Evolutionary conservation across 2,797 vertebrate species (phyloP).

Genomic region (Antrozous pallidus): DNA sequence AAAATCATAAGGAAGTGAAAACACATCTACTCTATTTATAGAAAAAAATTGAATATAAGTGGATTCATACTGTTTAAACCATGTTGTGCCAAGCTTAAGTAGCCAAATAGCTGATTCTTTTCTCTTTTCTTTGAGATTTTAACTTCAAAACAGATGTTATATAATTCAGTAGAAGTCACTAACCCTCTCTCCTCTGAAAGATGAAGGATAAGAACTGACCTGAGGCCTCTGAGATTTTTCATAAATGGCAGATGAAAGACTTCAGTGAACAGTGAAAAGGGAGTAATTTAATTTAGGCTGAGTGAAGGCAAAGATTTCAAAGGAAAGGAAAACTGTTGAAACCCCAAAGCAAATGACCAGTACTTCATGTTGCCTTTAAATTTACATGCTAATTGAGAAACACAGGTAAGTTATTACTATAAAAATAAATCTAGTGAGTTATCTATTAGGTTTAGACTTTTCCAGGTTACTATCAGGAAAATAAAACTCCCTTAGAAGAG

Average conservation of each 20-base stretch:
- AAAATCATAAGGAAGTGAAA: neutral
- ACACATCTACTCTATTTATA: neutral
- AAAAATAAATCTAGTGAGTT: neutral
- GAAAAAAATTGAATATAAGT: neutral
- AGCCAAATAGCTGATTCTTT: neutral
- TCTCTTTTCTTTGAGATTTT: neutral
- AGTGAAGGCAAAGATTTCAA: conserved; percentile 54
- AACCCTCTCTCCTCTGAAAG: neutral
- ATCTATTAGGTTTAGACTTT: neutral
- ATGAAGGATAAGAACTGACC: neutral
- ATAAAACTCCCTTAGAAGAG: neutral
- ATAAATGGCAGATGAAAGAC: conserved; percentile 34
- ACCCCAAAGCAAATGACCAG: neutral
- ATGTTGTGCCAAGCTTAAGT: neutral
- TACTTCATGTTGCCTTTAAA: conserved; percentile 20
- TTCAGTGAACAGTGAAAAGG: neutral
- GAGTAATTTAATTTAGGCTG: conserved; percentile 1
- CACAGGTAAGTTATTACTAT: neutral
- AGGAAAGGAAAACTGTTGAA: conserved; percentile 9
- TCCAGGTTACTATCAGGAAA: neutral
- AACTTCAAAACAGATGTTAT: neutral
- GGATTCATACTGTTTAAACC: neutral
- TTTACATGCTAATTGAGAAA: neutral
- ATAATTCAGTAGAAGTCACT: neutral
- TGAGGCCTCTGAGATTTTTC: conserved; percentile 22